A percentile compares a stretch with the other conserved stretches of the same genome.
phyloP scores from a whole-genome alignment of 1,140 invertebrate species.

The Drosophila aff. region DNA sequence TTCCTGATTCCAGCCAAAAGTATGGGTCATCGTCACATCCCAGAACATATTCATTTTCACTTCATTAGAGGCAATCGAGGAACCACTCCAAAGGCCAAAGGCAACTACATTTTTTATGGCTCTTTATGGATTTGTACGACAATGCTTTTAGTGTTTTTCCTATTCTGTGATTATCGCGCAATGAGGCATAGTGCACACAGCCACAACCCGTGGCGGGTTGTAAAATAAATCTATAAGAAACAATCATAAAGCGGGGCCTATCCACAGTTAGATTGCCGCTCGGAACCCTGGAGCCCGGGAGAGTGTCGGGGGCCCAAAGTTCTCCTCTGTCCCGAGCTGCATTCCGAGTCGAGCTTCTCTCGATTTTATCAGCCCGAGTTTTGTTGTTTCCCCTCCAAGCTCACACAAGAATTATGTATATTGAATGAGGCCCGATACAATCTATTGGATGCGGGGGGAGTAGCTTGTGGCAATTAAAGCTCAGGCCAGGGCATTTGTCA shows the following conservation, averaged over 20 bases:
- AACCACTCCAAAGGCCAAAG: conserved; percentile 24
- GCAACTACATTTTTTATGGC: conserved; percentile 13
- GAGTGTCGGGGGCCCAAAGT: background rate
- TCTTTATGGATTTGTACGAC: conserved; percentile 20
- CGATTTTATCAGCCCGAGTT: conserved; percentile 50
- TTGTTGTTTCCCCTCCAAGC: conserved; percentile 32
- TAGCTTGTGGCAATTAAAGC: conserved; percentile 62
- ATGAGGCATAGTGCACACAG: conserved; percentile 28
- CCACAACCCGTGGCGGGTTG: conserved; percentile 19
- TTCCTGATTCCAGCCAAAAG: background rate
- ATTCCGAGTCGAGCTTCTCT: conserved; percentile 32
- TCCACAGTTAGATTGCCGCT: conserved; percentile 37
- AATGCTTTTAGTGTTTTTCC: conserved; percentile 16
- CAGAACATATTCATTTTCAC: conserved; percentile 50
- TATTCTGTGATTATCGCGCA: conserved; percentile 46
- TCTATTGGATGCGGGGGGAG: conserved; percentile 17
- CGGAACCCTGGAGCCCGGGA: background rate
- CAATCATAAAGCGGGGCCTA: conserved; percentile 29
- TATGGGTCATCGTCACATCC: conserved; percentile 29
- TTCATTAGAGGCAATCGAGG: conserved; percentile 37
- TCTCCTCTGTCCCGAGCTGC: background rate
- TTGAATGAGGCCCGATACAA: conserved; percentile 60
- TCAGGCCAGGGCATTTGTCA: conserved; percentile 63
- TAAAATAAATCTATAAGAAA: conserved; percentile 62
- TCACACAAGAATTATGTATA: conserved; percentile 55